A percentile compares a stretch with the other conserved stretches of the same genome.
Conservation (phyloP, 2,888 invertebrate species). For the Syrista parreyssii region DNA sequence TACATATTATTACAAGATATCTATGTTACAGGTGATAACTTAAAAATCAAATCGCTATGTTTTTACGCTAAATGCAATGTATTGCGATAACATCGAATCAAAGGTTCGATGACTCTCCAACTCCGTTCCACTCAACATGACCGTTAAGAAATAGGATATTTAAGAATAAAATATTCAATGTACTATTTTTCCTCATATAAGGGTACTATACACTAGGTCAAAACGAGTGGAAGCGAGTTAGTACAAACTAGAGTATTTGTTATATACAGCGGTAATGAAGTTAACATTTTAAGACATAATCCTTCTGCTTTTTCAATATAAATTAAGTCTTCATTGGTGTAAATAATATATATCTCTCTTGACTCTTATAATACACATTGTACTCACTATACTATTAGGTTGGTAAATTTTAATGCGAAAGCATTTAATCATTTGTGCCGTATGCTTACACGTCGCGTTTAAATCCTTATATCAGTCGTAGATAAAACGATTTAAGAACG, state of each 20-base stretch:
- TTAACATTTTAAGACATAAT: background rate
- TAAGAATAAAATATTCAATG: background rate
- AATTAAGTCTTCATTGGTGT: background rate
- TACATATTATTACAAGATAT: background rate
- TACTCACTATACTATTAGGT: background rate
- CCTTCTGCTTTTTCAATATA: background rate
- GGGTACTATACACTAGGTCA: background rate
- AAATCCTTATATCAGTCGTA: background rate
- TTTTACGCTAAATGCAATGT: background rate
- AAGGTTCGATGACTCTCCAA: background rate
- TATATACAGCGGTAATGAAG: background rate
- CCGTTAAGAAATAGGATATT: background rate
- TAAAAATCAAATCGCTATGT: background rate
- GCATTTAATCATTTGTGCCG: background rate
- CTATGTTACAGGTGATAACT: background rate
- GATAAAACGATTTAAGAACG: background rate
- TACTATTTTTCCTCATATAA: background rate
- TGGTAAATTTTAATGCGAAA: background rate
- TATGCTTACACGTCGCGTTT: background rate
- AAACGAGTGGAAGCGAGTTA: background rate
- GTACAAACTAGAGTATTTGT: background rate
- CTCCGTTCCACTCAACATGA: background rate
- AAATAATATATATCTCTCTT: background rate
- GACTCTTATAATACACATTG: background rate
- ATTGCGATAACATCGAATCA: background rate